Evolutionary conservation across 2,888 invertebrate genomes (phyloP).

Genomic region (Erebia ligea): DNA sequence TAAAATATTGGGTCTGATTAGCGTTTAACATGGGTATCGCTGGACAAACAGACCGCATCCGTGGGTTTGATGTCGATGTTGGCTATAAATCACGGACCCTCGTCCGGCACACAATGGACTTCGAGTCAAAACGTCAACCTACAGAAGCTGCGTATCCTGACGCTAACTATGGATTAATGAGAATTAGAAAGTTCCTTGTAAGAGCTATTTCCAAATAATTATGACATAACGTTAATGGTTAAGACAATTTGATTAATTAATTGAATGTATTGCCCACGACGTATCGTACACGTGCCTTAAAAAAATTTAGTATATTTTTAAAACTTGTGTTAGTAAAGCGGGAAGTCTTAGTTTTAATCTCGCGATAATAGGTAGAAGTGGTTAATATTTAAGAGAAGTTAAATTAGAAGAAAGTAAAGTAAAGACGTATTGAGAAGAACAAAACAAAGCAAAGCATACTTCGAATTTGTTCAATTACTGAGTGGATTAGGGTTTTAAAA

Average conservation of each 20-base stretch:
- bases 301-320: too few relatives aligned
- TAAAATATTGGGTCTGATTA: not conserved
- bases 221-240: not conserved
- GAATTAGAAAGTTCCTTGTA: not conserved
- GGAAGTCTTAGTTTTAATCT: too few relatives aligned
- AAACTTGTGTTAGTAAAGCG: too few relatives aligned
- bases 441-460: too few relatives aligned
- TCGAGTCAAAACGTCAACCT: conserved; percentile 55
- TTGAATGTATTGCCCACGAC: too few relatives aligned
- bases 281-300: too few relatives aligned
- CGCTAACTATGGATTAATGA: conserved; percentile 11
- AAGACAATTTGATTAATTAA: not conserved
- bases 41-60: conserved; percentile 45
- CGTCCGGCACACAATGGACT: conserved; percentile 62
- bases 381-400: too few relatives aligned
- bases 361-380: too few relatives aligned
- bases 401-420: too few relatives aligned
- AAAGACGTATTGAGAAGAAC: too few relatives aligned
- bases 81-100: conserved; percentile 74
- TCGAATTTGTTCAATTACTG: too few relatives aligned
- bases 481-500: too few relatives aligned
- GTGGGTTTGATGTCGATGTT: conserved; percentile 65
- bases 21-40: conserved; percentile 36
- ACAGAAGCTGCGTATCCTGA: conserved; percentile 24
- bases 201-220: not conserved